Evolutionary conservation across 2,888 invertebrate genomes (phyloP).

Genomic region (Nipponacmea schrenckii): DNA sequence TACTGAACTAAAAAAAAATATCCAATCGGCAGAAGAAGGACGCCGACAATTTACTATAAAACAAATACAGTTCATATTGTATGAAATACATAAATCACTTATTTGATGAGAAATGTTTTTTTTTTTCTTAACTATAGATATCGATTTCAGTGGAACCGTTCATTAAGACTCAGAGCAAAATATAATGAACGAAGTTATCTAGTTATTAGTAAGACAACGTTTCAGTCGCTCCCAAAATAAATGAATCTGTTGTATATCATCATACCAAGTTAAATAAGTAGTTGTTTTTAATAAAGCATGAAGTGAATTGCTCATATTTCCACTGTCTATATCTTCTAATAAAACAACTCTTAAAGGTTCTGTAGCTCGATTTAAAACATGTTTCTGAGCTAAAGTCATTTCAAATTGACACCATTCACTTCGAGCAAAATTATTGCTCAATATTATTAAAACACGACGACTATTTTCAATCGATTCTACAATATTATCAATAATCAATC

Average conservation of each 20-base stretch:
- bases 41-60: too few species aligned
- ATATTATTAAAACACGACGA: slow-evolving; percentile 74
- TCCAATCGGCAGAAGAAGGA: too few species aligned
- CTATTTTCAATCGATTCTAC: slow-evolving; percentile 78
- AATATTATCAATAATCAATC: slow-evolving; percentile 78
- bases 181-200: too few species aligned
- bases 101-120: too few species aligned
- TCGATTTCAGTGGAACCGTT: too few species aligned
- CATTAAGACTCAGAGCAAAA: too few species aligned
- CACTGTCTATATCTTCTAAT: slow-evolving; percentile 75
- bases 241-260: background rate
- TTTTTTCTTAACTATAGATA: too few species aligned
- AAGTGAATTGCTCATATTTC: slow-evolving; percentile 74
- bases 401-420: slow-evolving; percentile 82
- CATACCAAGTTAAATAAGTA: slow-evolving; percentile 76
- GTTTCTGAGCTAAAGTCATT: slow-evolving; percentile 77
- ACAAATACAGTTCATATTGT: too few species aligned
- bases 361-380: slow-evolving; percentile 67
- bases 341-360: slow-evolving; percentile 76
- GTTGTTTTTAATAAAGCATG: slow-evolving; percentile 78
- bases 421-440: slow-evolving; percentile 75
- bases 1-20: too few species aligned
- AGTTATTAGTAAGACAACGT: background rate
- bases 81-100: too few species aligned
- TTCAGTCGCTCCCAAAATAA: background rate